Evolutionary conservation across 2,797 vertebrate genomes (phyloP).

Genomic region (Dallia pectoralis): DNA sequence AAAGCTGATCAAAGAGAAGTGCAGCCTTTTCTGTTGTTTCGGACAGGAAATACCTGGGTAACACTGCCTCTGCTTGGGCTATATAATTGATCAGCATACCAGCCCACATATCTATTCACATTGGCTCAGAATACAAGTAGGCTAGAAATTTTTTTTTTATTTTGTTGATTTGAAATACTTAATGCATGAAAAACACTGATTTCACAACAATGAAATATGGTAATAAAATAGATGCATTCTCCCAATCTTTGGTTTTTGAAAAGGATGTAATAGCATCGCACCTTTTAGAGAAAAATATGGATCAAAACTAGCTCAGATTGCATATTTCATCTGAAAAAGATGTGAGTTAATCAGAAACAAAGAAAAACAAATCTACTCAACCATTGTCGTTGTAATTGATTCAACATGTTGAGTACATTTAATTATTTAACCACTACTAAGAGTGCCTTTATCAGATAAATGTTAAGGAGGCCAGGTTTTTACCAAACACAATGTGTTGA

Average conservation of each 20-base stretch:
- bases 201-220: slow-evolving; percentile 40
- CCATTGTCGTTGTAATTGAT: slow-evolving; percentile 1
- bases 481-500: not conserved
- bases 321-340: slow-evolving; percentile 24
- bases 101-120: too few species aligned
- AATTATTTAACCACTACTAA: not conserved
- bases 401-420: not conserved
- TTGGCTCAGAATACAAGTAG: not conserved
- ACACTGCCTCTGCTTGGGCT: too few species aligned
- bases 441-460: slow-evolving; percentile 3
- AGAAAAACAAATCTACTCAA: not conserved
- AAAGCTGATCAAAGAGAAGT: too few species aligned
- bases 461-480: not conserved
- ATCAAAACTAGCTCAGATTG: slow-evolving; percentile 39
- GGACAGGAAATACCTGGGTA: too few species aligned
- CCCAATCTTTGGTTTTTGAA: slow-evolving; percentile 72
- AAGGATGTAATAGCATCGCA: slow-evolving; percentile 41
- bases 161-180: slow-evolving; percentile 54
- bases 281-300: slow-evolving; percentile 68
- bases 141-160: not conserved
- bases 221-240: slow-evolving; percentile 70
- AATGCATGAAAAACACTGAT: slow-evolving; percentile 44
- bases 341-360: not conserved
- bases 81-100: too few species aligned
- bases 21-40: too few species aligned